Evolutionary conservation across 1,140 invertebrate species (phyloP).

Genomic region (Cotesia vestalis): DNA sequence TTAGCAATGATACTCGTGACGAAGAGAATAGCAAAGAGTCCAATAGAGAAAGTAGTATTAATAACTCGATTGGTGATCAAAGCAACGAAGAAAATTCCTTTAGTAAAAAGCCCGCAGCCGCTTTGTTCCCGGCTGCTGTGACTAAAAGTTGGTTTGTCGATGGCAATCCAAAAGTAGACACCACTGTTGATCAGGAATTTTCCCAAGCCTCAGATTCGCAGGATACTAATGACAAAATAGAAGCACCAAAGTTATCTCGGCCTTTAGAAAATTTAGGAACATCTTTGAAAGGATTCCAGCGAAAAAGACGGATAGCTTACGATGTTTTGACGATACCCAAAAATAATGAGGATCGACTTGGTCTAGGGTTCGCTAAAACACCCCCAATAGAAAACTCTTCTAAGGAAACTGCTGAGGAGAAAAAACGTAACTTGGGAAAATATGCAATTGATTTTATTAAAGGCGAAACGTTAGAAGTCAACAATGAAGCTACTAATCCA

Average conservation of each 20-base stretch:
- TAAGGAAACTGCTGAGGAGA: constrained; percentile 35
- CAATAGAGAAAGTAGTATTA: constrained; percentile 49
- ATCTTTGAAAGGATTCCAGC: constrained; percentile 56
- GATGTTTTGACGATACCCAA: constrained; percentile 38
- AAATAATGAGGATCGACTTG: constrained; percentile 11
- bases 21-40: constrained; percentile 20
- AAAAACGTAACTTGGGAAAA: constrained; percentile 47
- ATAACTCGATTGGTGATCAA: constrained; percentile 69
- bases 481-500: constrained; percentile 40
- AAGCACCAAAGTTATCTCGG: constrained; percentile 52
- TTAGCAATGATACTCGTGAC: not conserved
- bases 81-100: constrained; percentile 64
- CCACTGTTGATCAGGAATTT: constrained; percentile 42
- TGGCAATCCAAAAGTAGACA: constrained; percentile 50
- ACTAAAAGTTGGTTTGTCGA: not conserved
- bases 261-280: constrained; percentile 59
- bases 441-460: constrained; percentile 51
- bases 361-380: constrained; percentile 13
- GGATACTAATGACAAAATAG: constrained; percentile 32
- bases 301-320: constrained; percentile 62
- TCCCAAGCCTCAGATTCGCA: not conserved
- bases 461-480: constrained; percentile 44
- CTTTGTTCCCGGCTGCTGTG: constrained; percentile 63
- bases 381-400: not conserved
- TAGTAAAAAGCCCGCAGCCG: constrained; percentile 36